These are phyloP conservation scores for Lagorchestes hirsutus DNA, from an alignment of 2,797 vertebrate genomes.

Conservation along the genomic window DNA sequence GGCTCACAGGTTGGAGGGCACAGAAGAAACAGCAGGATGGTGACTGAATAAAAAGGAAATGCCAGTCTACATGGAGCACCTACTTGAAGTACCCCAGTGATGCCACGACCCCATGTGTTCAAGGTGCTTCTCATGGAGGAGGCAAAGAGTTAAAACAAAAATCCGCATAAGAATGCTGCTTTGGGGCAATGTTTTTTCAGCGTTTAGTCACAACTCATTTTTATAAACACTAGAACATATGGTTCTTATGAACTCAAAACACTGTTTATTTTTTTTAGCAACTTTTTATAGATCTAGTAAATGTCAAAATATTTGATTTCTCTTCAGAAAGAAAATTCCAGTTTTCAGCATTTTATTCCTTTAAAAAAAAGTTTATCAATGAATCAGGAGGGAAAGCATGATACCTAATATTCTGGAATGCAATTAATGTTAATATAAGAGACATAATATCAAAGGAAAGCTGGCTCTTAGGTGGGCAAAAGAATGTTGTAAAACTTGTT, in stretches of 20 bases:
- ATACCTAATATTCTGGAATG: conserved; percentile 63
- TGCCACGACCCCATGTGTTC: not conserved
- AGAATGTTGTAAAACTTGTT: not conserved
- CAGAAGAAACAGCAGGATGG: not conserved
- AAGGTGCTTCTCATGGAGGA: conserved; percentile 44
- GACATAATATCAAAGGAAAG: conserved; percentile 34
- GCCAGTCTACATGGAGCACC: not conserved
- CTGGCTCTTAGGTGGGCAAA: conserved; percentile 46
- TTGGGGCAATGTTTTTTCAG: conserved; percentile 67
- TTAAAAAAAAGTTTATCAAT: conserved; percentile 62
- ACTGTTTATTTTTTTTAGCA: conserved; percentile 80
- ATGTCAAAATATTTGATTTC: conserved; percentile 82
- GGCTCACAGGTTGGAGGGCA: not conserved
- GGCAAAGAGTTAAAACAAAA: conserved; percentile 73
- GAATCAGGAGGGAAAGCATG: conserved; percentile 54
- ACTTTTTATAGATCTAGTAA: conserved; percentile 80
- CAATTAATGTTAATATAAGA: conserved; percentile 59
- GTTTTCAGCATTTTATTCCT: conserved; percentile 76
- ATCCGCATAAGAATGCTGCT: conserved; percentile 73
- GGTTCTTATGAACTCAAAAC: conserved; percentile 80
- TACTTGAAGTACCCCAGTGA: conserved; percentile 39
- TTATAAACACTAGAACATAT: conserved; percentile 78
- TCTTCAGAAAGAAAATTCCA: conserved; percentile 74
- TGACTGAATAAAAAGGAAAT: not conserved
- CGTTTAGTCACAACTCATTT: conserved; percentile 69